Conservation (phyloP, 2,113 vertebrate species). For the Pitta sordida region DNA sequence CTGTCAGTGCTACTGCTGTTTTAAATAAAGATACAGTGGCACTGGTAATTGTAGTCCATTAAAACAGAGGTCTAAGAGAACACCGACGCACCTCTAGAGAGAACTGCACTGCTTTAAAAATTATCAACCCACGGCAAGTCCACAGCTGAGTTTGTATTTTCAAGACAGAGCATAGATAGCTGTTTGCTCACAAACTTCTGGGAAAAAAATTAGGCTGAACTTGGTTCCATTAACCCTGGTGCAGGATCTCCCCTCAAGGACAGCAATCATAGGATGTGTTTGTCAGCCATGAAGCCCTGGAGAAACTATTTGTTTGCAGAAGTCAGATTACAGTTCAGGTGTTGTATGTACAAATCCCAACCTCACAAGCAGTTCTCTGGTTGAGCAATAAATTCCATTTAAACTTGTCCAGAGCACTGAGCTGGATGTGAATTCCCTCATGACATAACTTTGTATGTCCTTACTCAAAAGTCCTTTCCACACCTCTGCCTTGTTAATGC, state of each 20-base stretch:
- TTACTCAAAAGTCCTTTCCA: background rate
- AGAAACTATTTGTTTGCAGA: background rate
- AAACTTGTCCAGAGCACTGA: background rate
- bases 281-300: background rate
- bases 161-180: background rate
- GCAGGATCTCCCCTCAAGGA: background rate
- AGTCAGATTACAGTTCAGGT: background rate
- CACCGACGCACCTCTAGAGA: background rate
- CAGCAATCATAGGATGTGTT: background rate
- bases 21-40: background rate
- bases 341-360: background rate
- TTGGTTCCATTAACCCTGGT: background rate
- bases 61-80: background rate
- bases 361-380: background rate
- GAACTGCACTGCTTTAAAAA: background rate
- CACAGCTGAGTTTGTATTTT: background rate
- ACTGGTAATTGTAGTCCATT: background rate
- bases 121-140: background rate
- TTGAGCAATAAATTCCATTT: background rate
- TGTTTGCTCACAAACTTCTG: background rate
- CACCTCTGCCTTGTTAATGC: background rate
- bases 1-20: background rate
- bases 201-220: background rate
- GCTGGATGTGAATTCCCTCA: background rate
- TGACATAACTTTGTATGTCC: background rate